A percentile compares a stretch with the other conserved stretches of the same genome.
phyloP scores from a whole-genome alignment of 2,888 invertebrate species.

The Geophilus truncorum region DNA sequence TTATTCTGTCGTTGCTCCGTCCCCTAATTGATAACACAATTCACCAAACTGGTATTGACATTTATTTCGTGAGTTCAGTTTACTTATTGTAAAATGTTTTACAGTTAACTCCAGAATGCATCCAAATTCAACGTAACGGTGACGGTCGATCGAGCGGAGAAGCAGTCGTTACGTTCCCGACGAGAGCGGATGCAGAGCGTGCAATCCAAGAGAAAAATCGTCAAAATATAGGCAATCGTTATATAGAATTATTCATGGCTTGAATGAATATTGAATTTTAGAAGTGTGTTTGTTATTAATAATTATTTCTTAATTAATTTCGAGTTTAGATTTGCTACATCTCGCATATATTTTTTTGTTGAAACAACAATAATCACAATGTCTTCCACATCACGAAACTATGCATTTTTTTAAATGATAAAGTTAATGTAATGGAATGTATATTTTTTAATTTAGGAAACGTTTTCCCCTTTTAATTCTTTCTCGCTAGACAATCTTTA shows the following conservation, averaged over 20 bases:
- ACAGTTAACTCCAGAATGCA: conserved; percentile 50
- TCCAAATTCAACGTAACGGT: conserved; percentile 50
- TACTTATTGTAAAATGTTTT: conserved; percentile 33
- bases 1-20: background rate
- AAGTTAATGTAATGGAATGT: background rate
- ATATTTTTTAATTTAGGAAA: conserved; percentile 7
- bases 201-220: conserved; percentile 50
- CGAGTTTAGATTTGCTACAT: background rate
- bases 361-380: conserved; percentile 1
- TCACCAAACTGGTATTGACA: no score
- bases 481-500: background rate
- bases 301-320: background rate
- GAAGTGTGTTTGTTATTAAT: background rate
- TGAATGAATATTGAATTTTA: conserved; percentile 32
- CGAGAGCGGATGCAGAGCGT: conserved; percentile 51
- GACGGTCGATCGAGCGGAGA: conserved; percentile 52
- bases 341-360: background rate
- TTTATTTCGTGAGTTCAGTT: background rate
- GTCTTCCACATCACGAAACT: conserved; percentile 6
- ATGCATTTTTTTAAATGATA: background rate
- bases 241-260: conserved; percentile 51
- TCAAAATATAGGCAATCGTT: conserved; percentile 50
- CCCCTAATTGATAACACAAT: background rate
- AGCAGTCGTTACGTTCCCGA: conserved; percentile 50
- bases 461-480: background rate